Conservation (phyloP, 2,797 vertebrate species). For the Darevskia nairensis region DNA sequence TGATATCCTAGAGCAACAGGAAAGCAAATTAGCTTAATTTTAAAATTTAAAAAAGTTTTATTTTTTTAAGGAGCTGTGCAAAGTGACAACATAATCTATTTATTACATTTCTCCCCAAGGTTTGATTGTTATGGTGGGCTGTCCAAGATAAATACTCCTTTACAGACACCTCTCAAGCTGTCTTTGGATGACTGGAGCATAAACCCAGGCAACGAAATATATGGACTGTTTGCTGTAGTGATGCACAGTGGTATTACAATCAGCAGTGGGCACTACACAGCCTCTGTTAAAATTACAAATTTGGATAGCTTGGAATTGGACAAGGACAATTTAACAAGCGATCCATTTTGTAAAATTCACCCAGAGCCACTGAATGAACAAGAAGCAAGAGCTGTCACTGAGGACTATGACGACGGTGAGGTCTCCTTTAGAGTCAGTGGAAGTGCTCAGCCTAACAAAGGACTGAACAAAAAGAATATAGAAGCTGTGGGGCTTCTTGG, state of each 20-base stretch:
- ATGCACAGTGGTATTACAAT: constrained; percentile 99
- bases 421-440: constrained; percentile 83
- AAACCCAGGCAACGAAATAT: constrained; percentile 83
- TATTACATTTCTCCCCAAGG: constrained; percentile 72
- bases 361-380: constrained; percentile 80
- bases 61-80: rapidly evolving
- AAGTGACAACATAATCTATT: neutral
- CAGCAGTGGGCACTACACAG: constrained; percentile 97
- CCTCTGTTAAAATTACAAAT: constrained; percentile 89
- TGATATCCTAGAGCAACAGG: neutral
- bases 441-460: constrained; percentile 77
- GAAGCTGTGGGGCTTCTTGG: constrained; percentile 91
- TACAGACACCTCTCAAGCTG: constrained; percentile 90
- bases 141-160: constrained; percentile 96
- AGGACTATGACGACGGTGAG: constrained; percentile 86
- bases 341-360: constrained; percentile 67
- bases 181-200: constrained; percentile 96
- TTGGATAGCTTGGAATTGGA: constrained; percentile 81
- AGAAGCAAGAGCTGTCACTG: constrained; percentile 74
- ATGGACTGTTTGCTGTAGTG: constrained; percentile 93
- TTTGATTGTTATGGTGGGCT: constrained; percentile 93
- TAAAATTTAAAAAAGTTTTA: rapidly evolving
- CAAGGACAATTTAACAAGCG: constrained; percentile 67
- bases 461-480: constrained; percentile 85
- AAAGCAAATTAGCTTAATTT: neutral